Percentiles rank a stretch among this genome's conserved stretches.
Conservation (phyloP, 2,797 vertebrate species). For the Orestias chungarensis region DNA sequence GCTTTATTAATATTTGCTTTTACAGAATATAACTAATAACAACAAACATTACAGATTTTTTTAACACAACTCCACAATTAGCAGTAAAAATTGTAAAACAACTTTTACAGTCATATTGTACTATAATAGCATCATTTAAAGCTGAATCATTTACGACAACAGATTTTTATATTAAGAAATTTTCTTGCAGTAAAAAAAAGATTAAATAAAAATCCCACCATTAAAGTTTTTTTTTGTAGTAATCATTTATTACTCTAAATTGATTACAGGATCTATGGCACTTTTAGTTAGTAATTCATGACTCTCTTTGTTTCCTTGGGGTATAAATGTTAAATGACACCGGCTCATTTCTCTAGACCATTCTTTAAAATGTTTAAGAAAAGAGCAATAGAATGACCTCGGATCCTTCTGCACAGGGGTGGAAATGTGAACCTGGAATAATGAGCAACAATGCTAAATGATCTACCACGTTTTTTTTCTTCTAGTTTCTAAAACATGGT, state of each 20-base stretch:
- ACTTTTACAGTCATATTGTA: background rate
- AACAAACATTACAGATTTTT: slow-evolving; percentile 42
- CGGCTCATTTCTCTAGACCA: background rate
- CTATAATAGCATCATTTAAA: background rate
- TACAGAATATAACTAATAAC: too few relatives aligned
- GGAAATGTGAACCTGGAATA: background rate
- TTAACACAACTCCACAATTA: slow-evolving; percentile 21
- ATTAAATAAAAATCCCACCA: background rate
- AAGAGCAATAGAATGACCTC: too few relatives aligned
- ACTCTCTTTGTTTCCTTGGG: background rate
- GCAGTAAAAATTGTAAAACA: background rate
- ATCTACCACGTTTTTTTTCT: background rate
- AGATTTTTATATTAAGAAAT: background rate
- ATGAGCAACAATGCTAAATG: background rate
- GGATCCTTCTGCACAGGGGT: background rate
- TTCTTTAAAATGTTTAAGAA: background rate
- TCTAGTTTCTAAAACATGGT: background rate
- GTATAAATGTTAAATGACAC: background rate
- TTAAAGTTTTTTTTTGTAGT: background rate
- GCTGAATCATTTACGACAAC: background rate
- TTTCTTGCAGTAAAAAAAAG: background rate
- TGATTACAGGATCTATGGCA: background rate
- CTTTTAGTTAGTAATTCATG: background rate
- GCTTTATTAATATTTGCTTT: too few relatives aligned
- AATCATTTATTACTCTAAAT: background rate